These are phyloP conservation scores for Oscheius myriophilus DNA, from an alignment of 2,888 invertebrate genomes.

Conservation along the genomic window DNA sequence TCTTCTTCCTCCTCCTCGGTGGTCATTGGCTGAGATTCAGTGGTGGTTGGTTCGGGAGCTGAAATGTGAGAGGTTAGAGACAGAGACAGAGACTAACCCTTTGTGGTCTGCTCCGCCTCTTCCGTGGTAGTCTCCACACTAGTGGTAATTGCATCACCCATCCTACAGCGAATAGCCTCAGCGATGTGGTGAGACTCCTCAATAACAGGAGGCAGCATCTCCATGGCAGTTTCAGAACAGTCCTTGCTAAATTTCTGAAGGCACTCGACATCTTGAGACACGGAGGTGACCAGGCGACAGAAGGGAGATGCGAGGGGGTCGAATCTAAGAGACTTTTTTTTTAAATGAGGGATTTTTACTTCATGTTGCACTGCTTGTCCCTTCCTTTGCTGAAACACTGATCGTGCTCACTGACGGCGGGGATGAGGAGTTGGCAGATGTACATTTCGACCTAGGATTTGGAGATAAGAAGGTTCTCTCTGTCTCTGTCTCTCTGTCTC, in stretches of 20 bases:
- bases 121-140: conserved; percentile 8
- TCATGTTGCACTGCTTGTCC: conserved; percentile 37
- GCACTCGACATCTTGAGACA: conserved; percentile 33
- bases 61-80: background rate
- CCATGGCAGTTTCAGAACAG: conserved; percentile 53
- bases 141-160: background rate
- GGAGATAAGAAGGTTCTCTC: background rate
- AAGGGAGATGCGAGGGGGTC: conserved; percentile 29
- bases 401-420: conserved; percentile 60
- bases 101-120: conserved; percentile 4
- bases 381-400: conserved; percentile 54
- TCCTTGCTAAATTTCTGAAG: conserved; percentile 20
- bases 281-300: conserved; percentile 32
- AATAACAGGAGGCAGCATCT: conserved; percentile 61
- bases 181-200: conserved; percentile 62
- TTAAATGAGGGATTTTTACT: too few relatives aligned
- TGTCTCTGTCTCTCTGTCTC: background rate
- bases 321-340: conserved; percentile 27
- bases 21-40: background rate
- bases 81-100: background rate
- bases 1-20: conserved; percentile 13
- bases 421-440: conserved; percentile 65
- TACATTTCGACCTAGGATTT: conserved; percentile 53
- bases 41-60: background rate
- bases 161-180: conserved; percentile 48